Evolutionary conservation across 2,797 vertebrate species (phyloP), one percentile per base, ranked within the genome.

Genomic region (Propithecus deckenii): DNA sequence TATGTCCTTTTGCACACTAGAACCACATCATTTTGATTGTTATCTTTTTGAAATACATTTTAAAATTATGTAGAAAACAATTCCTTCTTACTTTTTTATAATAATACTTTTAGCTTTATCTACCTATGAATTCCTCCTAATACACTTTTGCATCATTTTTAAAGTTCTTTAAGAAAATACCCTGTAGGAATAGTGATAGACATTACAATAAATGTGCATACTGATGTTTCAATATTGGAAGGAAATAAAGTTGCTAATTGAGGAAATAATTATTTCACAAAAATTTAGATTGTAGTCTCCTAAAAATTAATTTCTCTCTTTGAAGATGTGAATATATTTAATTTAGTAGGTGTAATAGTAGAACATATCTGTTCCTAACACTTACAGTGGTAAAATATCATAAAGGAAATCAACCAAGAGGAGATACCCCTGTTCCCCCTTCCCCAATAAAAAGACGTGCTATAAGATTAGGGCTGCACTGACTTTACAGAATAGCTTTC

Each of bases 151-250:
- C 7, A 43, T 17, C 90, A 59, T 32, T 91, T 80, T 13, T 67
- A 14, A 95, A 46, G 11, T 80, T 88, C 52, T 48, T 81, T 63
- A 13, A 89, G 14, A 71, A 76, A n/a, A 65, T 30, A 63, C 18
- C 10, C 20, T 28, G 2, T 74, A 63, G 17, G 20, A 65, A 85
- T 80, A 6, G 32, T 79, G 41, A 79, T 5, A 88, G 20, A 69
- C 6, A 41, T 50, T 72, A 61, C 0, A 14, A 2, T 25, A 93
- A 71, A 61, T 46, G 8, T 4, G 15, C 8, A 22, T 50, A n/a
- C 7, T 74, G 41, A 84, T 96, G 80, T 52, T 95, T 23, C 89
- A 41, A 76, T 89, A 28, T 46, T 92, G 28, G n/a, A 72, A 92
- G 30, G 38, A 94, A 92, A 50, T 11, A 83, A 89, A 83, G 25